Evolutionary conservation across 2,888 invertebrate species (phyloP), one percentile per base, ranked within the genome.

Genomic region (Nemotelus pantherinus): DNA sequence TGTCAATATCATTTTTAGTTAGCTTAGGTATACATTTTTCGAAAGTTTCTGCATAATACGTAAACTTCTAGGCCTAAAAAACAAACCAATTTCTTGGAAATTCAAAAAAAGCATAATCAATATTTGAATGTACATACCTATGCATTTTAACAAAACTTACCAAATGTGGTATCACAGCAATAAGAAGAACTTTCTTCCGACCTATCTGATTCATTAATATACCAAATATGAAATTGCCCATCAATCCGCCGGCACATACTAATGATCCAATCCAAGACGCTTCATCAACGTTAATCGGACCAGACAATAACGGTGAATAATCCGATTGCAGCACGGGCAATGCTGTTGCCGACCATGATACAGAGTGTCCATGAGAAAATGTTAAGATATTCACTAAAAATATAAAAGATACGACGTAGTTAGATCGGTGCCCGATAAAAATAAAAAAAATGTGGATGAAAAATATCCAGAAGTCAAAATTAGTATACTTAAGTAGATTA

Each of bases 281-380:
- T 64, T 80, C 72, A 4, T 63, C 25, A 10, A 39, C 50, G 2
- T 48, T 67, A 6, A 81, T 39, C 60, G 75, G 60, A 10, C 77
- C 72, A 3, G 60, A 48, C n/a, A 25, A 39, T 55, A 81, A 55
- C 25, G 79, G 77, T 3, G 79, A 77, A 43, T 79, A 58, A 6
- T 77, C 48, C 9, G 80, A 78, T 45, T 71, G 70, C 7, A 81
- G 57, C 5, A 79, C 7, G 9, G 71, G 57, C 5, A 78, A 47
- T 39, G 64, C 67, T 44, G 79, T 79, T 7, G 78, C 77, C 25
- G 64, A 41, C 81, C 81, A 81, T 64, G 79, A 79, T 39, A 76
- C 48, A 9, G 50, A 45, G 44, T 53, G 68, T 10, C 78, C 78
- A 70, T 68, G 74, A 41, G 60, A 25, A 43, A 78, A 10, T 44